phyloP scores from a whole-genome alignment of 2,797 vertebrate species.

The Sciurus vulgaris region DNA sequence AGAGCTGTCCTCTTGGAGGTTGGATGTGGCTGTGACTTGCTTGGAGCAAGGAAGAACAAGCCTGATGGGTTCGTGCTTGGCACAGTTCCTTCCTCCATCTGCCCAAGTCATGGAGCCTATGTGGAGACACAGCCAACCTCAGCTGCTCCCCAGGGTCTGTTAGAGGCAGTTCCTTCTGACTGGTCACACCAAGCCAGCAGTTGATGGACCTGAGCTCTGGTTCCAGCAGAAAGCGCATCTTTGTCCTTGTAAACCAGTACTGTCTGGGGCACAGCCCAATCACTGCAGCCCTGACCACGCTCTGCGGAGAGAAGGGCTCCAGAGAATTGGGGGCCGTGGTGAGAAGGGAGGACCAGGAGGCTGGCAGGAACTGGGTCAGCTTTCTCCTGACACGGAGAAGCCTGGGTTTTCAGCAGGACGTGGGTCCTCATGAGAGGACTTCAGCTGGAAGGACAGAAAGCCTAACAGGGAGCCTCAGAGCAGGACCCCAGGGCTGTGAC shows the following conservation, averaged over 20 bases:
- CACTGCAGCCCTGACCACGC: background rate
- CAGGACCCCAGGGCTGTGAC: accelerated
- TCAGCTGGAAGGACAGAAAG: background rate
- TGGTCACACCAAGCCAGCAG: background rate
- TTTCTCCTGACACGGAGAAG: background rate
- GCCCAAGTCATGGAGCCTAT: accelerated
- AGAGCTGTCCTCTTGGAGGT: too few species aligned
- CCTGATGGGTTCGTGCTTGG: accelerated
- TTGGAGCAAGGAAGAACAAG: background rate
- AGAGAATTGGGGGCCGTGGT: accelerated
- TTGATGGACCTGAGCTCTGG: background rate
- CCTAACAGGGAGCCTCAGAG: background rate
- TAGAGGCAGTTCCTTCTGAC: too few species aligned
- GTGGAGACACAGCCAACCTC: background rate
- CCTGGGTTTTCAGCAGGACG: background rate
- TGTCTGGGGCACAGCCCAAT: background rate
- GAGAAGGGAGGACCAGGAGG: background rate
- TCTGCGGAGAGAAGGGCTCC: background rate
- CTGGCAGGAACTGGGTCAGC: background rate
- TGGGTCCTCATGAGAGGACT: accelerated
- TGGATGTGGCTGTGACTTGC: background rate
- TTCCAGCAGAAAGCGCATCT: background rate
- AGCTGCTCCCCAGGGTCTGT: background rate
- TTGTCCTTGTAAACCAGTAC: background rate
- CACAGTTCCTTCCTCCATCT: background rate